phyloP scores from a whole-genome alignment of 64 coral and sea anemone genomes.

The Stylophora pistillata region DNA sequence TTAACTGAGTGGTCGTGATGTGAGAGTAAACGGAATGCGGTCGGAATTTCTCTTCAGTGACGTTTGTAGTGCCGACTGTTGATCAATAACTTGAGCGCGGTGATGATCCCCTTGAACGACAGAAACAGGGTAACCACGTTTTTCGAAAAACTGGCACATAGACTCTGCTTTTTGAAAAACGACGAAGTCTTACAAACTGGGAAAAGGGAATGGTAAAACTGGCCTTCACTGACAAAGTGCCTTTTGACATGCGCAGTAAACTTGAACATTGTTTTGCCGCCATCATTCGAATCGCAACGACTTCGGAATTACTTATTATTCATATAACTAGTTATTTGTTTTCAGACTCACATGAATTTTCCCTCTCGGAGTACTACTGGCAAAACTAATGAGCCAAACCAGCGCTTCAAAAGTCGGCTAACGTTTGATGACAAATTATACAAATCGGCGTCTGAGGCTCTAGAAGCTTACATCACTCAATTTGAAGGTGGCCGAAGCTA shows the following conservation, averaged over 20 bases:
- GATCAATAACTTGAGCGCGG: too few species aligned
- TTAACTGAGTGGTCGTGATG: too few species aligned
- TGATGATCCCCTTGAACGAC: too few species aligned
- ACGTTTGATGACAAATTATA: conserved; percentile 54
- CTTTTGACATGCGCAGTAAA: conserved; percentile 70
- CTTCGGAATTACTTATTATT: conserved; percentile 43
- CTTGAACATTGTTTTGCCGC: conserved; percentile 88
- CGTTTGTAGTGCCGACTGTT: too few species aligned
- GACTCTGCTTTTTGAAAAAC: too few species aligned
- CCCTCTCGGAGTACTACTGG: conserved; percentile 40
- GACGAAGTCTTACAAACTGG: too few species aligned
- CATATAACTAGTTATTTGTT: conserved; percentile 68
- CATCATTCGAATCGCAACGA: conserved; percentile 93
- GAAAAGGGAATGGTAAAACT: too few species aligned
- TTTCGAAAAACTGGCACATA: too few species aligned
- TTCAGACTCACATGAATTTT: conserved; percentile 89
- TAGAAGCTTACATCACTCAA: conserved; percentile 83
- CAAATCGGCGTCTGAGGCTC: conserved; percentile 77
- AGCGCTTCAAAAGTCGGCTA: conserved; percentile 44
- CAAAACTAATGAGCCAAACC: conserved; percentile 17
- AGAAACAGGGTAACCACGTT: too few species aligned
- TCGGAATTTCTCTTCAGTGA: too few species aligned
- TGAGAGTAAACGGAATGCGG: too few species aligned
- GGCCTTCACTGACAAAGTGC: neutral
- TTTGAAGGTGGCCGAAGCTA: conserved; percentile 58